A percentile compares a stretch with the other conserved stretches of the same genome.
phyloP scores from a whole-genome alignment of 2,797 vertebrate species.

The Cuculus canorus region DNA sequence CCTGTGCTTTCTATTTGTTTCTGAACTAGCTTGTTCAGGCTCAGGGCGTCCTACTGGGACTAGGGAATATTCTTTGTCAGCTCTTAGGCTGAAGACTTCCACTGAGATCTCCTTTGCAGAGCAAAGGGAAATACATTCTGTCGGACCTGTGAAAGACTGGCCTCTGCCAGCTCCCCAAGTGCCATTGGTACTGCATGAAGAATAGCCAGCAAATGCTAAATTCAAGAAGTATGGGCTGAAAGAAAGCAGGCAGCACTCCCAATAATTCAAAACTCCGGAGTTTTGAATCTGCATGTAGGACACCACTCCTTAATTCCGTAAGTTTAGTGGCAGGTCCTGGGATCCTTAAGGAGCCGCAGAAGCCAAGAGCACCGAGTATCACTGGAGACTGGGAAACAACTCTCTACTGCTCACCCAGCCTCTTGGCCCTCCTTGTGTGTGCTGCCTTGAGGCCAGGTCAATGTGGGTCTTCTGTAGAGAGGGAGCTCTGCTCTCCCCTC shows the following conservation, averaged over 20 bases:
- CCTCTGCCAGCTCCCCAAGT: background rate
- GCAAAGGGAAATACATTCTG: background rate
- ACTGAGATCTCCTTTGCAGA: background rate
- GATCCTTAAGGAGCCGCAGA: background rate
- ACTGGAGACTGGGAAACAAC: background rate
- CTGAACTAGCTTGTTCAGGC: background rate
- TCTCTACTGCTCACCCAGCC: background rate
- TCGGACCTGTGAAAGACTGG: background rate
- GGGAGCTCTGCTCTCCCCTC: background rate
- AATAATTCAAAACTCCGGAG: background rate
- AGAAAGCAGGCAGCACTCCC: background rate
- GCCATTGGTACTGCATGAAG: background rate
- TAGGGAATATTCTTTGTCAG: background rate
- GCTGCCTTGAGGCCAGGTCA: background rate
- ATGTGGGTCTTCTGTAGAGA: background rate
- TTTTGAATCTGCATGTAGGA: background rate
- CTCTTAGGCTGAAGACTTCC: background rate
- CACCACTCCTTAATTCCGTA: background rate
- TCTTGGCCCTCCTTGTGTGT: rapidly evolving
- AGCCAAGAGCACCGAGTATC: background rate
- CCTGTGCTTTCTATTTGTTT: background rate
- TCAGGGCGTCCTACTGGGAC: background rate
- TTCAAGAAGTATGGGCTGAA: background rate
- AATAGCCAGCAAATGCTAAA: background rate
- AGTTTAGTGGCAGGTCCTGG: background rate